Conservation (phyloP, 2,113 vertebrate genomes). For the Onychostruthus taczanowskii region DNA sequence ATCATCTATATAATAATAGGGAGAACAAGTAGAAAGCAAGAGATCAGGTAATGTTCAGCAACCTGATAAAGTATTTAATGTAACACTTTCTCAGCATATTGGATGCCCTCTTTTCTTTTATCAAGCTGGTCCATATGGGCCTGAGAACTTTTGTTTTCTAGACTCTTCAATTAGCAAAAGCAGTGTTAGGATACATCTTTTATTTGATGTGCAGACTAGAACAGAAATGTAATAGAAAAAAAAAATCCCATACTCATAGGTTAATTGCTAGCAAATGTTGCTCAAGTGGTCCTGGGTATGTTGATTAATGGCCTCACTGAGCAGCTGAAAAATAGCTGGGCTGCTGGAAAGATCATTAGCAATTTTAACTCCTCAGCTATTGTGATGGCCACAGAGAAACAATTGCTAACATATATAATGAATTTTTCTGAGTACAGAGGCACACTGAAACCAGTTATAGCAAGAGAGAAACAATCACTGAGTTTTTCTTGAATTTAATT, state of each 20-base stretch:
- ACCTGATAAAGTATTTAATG: background rate
- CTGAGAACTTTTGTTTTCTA: slow-evolving; percentile 31
- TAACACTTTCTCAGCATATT: background rate
- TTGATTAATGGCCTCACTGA: slow-evolving; percentile 76
- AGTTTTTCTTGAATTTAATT: background rate
- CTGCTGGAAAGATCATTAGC: slow-evolving; percentile 69
- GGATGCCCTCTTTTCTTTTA: background rate
- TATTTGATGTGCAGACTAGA: background rate
- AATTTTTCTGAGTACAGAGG: background rate
- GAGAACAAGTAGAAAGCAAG: background rate
- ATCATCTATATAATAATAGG: background rate
- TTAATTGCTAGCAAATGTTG: slow-evolving; percentile 83
- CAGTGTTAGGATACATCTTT: background rate
- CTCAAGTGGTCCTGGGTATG: slow-evolving; percentile 65
- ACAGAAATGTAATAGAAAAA: background rate
- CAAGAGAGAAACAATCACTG: background rate
- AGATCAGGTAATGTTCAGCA: background rate
- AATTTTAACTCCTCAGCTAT: slow-evolving; percentile 57
- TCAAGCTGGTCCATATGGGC: background rate
- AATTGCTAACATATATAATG: background rate
- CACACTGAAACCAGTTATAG: background rate
- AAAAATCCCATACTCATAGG: slow-evolving; percentile 65
- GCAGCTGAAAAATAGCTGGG: slow-evolving; percentile 44
- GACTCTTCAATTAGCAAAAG: background rate
- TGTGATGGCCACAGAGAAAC: background rate